These are phyloP conservation scores for Neostethus bicornis DNA, from an alignment of 2,797 vertebrate species.

Conservation along the genomic window DNA sequence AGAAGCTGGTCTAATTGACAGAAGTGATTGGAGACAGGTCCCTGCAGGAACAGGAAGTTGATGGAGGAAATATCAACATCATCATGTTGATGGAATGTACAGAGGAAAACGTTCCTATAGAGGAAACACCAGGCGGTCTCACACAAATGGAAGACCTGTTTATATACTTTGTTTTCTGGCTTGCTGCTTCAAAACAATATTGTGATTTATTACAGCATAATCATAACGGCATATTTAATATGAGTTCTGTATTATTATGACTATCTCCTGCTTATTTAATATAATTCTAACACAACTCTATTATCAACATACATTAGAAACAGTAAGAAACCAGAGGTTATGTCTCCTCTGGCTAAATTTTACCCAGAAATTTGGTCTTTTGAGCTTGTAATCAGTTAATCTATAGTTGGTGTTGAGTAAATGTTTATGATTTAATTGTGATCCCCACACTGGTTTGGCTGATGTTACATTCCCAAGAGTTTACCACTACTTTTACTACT, in stretches of 20 bases:
- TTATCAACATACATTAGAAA: background rate
- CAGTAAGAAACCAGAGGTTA: background rate
- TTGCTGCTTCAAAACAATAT: no score
- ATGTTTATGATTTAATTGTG: no score
- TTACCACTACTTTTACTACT: no score
- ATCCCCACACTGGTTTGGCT: no score
- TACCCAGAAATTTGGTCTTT: no score
- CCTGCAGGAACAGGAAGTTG: slow-evolving; percentile 83
- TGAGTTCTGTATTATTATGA: background rate
- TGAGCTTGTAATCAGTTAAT: no score
- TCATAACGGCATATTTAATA: background rate
- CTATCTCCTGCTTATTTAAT: no score
- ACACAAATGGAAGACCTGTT: slow-evolving; percentile 9
- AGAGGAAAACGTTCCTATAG: slow-evolving; percentile 66
- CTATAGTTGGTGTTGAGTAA: no score
- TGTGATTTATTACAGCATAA: no score
- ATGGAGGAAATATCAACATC: slow-evolving; percentile 87
- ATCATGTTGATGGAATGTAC: slow-evolving; percentile 83
- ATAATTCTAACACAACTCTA: background rate
- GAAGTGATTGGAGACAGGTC: slow-evolving; percentile 92
- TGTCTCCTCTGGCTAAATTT: no score
- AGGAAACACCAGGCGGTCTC: slow-evolving; percentile 30
- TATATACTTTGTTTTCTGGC: background rate
- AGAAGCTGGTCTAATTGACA: slow-evolving; percentile 89
- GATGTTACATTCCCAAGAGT: no score